These are phyloP conservation scores for Lumbricus terrestris DNA, from an alignment of 2,888 invertebrate genomes.

Conservation along the genomic window DNA sequence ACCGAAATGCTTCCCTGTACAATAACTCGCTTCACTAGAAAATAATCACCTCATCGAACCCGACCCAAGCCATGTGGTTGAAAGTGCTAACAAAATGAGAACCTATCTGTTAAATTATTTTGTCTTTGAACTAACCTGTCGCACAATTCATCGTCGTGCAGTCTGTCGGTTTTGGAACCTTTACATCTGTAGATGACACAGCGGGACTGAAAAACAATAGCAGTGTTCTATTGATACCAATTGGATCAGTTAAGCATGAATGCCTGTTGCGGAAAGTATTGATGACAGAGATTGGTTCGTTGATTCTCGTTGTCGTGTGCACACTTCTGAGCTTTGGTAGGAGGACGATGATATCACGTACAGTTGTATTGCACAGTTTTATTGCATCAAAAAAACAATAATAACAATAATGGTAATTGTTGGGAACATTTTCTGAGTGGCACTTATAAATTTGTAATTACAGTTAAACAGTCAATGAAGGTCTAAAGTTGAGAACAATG, in stretches of 20 bases:
- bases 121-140: background rate
- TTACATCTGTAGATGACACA: background rate
- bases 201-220: background rate
- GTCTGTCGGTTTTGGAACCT: background rate
- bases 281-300: too few species aligned
- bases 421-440: too few species aligned
- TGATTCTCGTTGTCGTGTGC: too few species aligned
- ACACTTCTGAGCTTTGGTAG: too few species aligned
- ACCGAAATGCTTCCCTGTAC: too few species aligned
- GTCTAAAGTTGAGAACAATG: background rate
- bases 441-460: too few species aligned
- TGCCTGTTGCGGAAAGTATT: background rate
- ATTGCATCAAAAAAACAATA: background rate
- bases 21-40: too few species aligned
- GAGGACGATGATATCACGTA: too few species aligned
- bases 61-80: too few species aligned
- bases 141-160: background rate
- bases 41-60: too few species aligned
- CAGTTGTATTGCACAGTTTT: too few species aligned
- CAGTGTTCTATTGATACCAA: background rate
- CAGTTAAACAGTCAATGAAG: too few species aligned
- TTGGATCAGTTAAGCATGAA: background rate
- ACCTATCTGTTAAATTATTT: background rate
- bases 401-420: background rate
- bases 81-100: background rate